Evolutionary conservation across 92 coral and sea anemone genomes (phyloP), one percentile per base, ranked within the genome.

Genomic region (Pocillopora grandis): DNA sequence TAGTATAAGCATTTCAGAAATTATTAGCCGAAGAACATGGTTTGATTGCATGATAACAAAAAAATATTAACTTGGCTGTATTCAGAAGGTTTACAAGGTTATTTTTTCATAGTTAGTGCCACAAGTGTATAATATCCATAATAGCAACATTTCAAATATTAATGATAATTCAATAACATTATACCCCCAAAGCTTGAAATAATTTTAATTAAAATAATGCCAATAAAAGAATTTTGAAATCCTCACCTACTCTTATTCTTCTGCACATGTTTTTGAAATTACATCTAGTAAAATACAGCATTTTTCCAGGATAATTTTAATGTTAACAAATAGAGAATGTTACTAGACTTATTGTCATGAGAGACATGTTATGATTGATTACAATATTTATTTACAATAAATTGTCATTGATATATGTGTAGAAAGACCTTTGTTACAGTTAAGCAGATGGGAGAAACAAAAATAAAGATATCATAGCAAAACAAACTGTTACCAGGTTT

Each of bases 181-280:
- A 7, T 69, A 69, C 73, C 73, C 73, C 73, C 73, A 69, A 27
- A 69, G 73, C 73, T 69, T 69, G 73, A 69, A 31, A 69, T 33
- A 23, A 69, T 66, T 66, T 17, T 17, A 9, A 66, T 66, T 66
- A 17, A n/a, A 66, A 66, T 66, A 66, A 66, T 5, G 71, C 71
- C 27, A 23, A 66, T 66, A 66, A 66, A 66, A 66, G 37, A 66
- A 66, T n/a, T 17, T 66, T 66, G 71, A 66, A 66, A 66, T 66
- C 71, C 12, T 66, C 71, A 66, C 33, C 71, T 66, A 66, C 71
- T 66, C 71, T n/a, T n/a, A n/a, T 66, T 66, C 71, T 66, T 66
- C 33, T 66, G 1, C 71, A 16, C 71, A 0, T 18, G n/a, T 66
- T 66, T 66, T 66, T 18, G 12, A 5, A 66, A 66, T 17, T 14